phyloP scores from a whole-genome alignment of 2,888 invertebrate genomes.

The Hipparchia sbordonii region DNA sequence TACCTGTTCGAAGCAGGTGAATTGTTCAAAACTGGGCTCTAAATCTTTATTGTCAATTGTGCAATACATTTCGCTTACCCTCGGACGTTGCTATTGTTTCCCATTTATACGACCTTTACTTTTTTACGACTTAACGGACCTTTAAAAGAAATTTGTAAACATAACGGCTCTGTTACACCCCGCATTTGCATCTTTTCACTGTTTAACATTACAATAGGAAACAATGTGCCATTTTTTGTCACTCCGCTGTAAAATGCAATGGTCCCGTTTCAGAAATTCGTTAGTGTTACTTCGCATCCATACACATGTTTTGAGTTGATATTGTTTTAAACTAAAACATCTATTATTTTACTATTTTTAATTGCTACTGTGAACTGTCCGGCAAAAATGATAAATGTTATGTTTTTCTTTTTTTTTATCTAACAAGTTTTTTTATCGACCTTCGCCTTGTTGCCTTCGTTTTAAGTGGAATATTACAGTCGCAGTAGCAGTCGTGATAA shows the following conservation, averaged over 20 bases:
- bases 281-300: slow-evolving; percentile 40
- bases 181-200: slow-evolving; percentile 70
- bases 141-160: slow-evolving; percentile 67
- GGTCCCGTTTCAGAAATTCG: slow-evolving; percentile 37
- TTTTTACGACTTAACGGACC: slow-evolving; percentile 69
- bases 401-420: slow-evolving; percentile 1
- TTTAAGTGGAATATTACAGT: background rate
- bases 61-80: slow-evolving; percentile 49
- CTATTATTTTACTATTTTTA: slow-evolving; percentile 39
- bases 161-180: slow-evolving; percentile 64
- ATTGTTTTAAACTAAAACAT: slow-evolving; percentile 39
- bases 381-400: slow-evolving; percentile 6
- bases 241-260: slow-evolving; percentile 29
- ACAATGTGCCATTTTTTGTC: slow-evolving; percentile 49
- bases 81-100: slow-evolving; percentile 51
- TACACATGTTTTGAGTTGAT: slow-evolving; percentile 41
- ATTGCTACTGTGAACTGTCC: slow-evolving; percentile 35
- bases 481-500: background rate
- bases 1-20: slow-evolving; percentile 78
- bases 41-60: slow-evolving; percentile 62
- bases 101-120: slow-evolving; percentile 52
- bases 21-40: slow-evolving; percentile 59
- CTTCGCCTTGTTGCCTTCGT: background rate
- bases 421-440: slow-evolving; percentile 1
- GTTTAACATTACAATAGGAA: slow-evolving; percentile 64